Base-by-base conservation (phyloP, 2,113 vertebrate species). In the Nyctereutes procyonoides region DNA sequence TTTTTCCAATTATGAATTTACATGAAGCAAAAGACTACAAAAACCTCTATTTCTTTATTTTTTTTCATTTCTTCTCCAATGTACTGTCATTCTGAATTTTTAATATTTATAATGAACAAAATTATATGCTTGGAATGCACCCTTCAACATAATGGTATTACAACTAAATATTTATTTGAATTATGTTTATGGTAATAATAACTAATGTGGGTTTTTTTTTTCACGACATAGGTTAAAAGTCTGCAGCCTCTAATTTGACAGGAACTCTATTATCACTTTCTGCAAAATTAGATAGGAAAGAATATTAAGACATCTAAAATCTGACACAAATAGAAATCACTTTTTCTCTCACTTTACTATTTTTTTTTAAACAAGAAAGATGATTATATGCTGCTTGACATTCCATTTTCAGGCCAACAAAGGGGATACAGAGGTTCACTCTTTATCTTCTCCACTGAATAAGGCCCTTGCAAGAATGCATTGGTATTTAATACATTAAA, bases 281-380 rank as follows among this genome's bases (percentile, higher is more conserved):
- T 93, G 90, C 96, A 98, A 98, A 99, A 99, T 98, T 98, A 98
- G 97, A 98, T 95, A 98, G 96, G 97, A 98, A 98, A 98, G 97
- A 98, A 98, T 98, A 98, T 98, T 98, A 99, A 98, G 98, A 98
- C 98, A 98, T 98, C 98, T 97, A 98, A 98, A 98, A 98, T 97
- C 97, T 98, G 98, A 98, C 98, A 98, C 98, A 98, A 98, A 98
- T 93, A 98, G 97, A 98, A 98, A 98, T 98, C 88, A 24, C 95
- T 98, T 98, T 98, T 98, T 98, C 97, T 98, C 97, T 98, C 89
- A 88, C 96, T 98, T 96, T 96, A 88, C 95, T 93, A n/a, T 97
- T 94, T 98, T 98, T 95, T 97, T 96, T 97, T 79, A n/a, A 84
- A 88, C 95, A 98, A 98, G 97, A 96, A 97, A 98, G 92, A 98